Base-by-base conservation (phyloP, 2,797 vertebrate species). In the Fratercula arctica region DNA sequence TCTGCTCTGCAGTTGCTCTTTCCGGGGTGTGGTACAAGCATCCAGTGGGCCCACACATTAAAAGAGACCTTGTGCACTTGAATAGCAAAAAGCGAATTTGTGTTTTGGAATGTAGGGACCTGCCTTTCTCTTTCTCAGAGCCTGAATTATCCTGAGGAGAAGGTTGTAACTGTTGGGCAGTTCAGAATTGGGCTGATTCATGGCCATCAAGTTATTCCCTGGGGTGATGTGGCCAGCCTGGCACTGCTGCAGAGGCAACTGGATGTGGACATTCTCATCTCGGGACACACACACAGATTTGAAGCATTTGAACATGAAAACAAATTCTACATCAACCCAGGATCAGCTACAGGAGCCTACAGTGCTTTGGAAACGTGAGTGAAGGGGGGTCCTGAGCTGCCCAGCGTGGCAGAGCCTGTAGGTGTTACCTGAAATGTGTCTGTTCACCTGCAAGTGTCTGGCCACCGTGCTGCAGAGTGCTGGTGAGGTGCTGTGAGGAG, bases 121-220 rank as follows among this genome's bases (percentile, higher is more conserved):
- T 66, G 26, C 13, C 2, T 81, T 85, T 94, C 21, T 56, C 57
- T 37, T 73, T 82, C 74, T 91, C 91, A 99, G 99, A 99, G 98
- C 95, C 96, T 99, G 93, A 99, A 98, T 98, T 99, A 99, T 94
- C 99, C 99, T 0, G 98, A 99, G 97, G 98, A 99, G 98, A 99
- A 99, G 97, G 99, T 99, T 95, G 98, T 99, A 92, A 99, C 98
- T 11, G 98, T 99, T 18, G 98, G 98, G 41, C 99, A 99, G 96
- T 99, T 99, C 94, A 99, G 98, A 97, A 99, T 99, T 7, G 99
- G 99, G 8, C 98, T 99, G 90, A 99, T 99, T 97, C 99, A 99
- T 2, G 99, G 99, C 39, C 99, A 99, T 97, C 99, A 99, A 93
- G 98, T 99, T 87, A 99, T 99, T 93, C 99, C 99, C 0, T 99